Percentiles rank a stretch among this genome's conserved stretches.
Conservation (phyloP, 2,113 vertebrate species). For the Coryphaenoides rupestris region DNA sequence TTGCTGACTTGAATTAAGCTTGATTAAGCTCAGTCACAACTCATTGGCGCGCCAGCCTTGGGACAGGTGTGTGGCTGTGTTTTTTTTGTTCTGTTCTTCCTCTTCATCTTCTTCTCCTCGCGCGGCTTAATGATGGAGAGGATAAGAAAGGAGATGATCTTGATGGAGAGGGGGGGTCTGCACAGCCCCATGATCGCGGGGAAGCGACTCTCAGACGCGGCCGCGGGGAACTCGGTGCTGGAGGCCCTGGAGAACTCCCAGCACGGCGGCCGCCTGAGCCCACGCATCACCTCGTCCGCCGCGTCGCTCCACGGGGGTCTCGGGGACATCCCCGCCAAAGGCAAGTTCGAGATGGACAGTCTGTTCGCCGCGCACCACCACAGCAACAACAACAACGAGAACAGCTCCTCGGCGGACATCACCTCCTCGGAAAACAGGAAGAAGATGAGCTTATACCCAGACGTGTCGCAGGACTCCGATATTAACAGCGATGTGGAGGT, state of each 20-base stretch:
- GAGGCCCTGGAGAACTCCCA: constrained; percentile 99
- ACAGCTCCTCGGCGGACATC: constrained; percentile 84
- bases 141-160: constrained; percentile 99
- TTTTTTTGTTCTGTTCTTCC: too few species aligned
- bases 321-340: constrained; percentile 89
- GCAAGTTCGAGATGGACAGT: constrained; percentile 99
- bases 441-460: constrained; percentile 91
- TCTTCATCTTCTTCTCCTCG: background rate
- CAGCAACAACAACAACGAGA: constrained; percentile 81
- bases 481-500: constrained; percentile 99
- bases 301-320: constrained; percentile 89
- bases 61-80: constrained; percentile 81
- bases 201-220: constrained; percentile 91
- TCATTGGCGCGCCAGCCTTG: constrained; percentile 83
- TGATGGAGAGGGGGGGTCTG: constrained; percentile 98
- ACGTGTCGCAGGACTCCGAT: constrained; percentile 92
- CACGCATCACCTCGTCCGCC: constrained; percentile 90
- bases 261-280: constrained; percentile 94
- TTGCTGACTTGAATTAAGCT: constrained; percentile 85
- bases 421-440: constrained; percentile 88
- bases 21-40: constrained; percentile 88
- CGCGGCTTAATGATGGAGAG: constrained; percentile 97
- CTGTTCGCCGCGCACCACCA: constrained; percentile 91
- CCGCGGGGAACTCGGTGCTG: constrained; percentile 91
- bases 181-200: constrained; percentile 93